phyloP scores from a whole-genome alignment of 2,113 vertebrate species.

The Psammodynastes pulverulentus region DNA sequence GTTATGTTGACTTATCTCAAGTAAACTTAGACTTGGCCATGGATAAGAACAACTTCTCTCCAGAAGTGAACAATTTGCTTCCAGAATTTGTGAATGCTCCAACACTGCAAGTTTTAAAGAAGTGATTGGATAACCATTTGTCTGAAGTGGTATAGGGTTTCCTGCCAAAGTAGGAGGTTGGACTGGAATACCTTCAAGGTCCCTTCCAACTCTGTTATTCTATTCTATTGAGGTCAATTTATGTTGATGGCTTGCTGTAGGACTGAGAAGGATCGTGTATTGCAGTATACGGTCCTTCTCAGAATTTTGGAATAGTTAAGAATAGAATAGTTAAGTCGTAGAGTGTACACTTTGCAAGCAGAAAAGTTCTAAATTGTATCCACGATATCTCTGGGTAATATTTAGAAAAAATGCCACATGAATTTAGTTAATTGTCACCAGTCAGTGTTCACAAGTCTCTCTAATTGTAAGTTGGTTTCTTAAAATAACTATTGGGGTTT shows the following conservation, averaged over 20 bases:
- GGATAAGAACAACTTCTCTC: neutral
- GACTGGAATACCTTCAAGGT: too few species aligned
- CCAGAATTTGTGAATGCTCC: too few species aligned
- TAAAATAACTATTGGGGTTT: too few species aligned
- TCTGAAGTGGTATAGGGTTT: too few species aligned
- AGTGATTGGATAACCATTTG: too few species aligned
- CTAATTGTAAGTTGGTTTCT: neutral
- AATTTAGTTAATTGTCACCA: neutral
- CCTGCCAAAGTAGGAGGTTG: too few species aligned
- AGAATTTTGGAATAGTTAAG: neutral
- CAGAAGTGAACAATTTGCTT: too few species aligned
- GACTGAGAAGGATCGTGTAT: too few species aligned
- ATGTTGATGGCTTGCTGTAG: neutral
- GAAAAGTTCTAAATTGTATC: neutral
- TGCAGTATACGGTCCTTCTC: neutral
- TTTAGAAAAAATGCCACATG: neutral
- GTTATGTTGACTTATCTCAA: neutral
- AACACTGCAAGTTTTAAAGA: too few species aligned
- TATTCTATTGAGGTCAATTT: neutral
- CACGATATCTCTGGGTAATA: neutral
- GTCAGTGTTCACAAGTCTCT: neutral
- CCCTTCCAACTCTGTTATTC: too few species aligned
- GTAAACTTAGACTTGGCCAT: neutral
- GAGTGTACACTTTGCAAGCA: neutral
- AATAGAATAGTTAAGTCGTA: neutral